Evolutionary conservation across 2,888 invertebrate species (phyloP), one percentile per base, ranked within the genome.

Genomic region (Morpho helenor): DNA sequence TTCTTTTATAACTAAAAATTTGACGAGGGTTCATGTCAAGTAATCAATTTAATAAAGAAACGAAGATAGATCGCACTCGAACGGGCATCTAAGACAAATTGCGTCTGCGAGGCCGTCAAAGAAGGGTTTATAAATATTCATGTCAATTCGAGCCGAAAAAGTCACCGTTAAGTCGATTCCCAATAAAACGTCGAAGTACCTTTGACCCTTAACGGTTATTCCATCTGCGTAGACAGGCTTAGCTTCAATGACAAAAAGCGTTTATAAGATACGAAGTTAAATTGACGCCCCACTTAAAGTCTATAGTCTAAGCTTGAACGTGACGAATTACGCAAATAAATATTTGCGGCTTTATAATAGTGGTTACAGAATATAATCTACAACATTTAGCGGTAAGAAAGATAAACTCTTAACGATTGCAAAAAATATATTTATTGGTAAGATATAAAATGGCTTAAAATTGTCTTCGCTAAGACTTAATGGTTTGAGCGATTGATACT

Each of bases 51-150:
- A 61, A 63, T 54, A 10, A 49, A 59, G 55, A 49, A 46, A 61
- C 45, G 43, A 52, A 55, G 51, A 55, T 56, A 52, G 49, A 65
- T 60, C 44, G 31, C 31, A 31, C 31, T 31, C 31, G 31, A 31
- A 31, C 31, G 56, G 49, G 49, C 58, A 59, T 52, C 64, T 60
- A 46, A 63, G 57, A 60, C 69, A 70, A 74, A 75, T 74, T 74
- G 77, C 75, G 75, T 78, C 76, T 71, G 68, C 54, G 66, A 66
- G 66, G 69, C 71, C 71, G 72, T 67, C 70, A 79, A 84, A 82
- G 79, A 81, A 76, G 76, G 70, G 62, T 76, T 88, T 84, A 89
- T 89, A 84, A 89, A 88, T 89, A 88, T 89, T 87, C 89, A 88
- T 84, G 79, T 78, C 77, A 82, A 80, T 80, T 84, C 80, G 75